Conservation (phyloP, 2,113 vertebrate species). For the Gnathonemus echidnorhynchus region DNA sequence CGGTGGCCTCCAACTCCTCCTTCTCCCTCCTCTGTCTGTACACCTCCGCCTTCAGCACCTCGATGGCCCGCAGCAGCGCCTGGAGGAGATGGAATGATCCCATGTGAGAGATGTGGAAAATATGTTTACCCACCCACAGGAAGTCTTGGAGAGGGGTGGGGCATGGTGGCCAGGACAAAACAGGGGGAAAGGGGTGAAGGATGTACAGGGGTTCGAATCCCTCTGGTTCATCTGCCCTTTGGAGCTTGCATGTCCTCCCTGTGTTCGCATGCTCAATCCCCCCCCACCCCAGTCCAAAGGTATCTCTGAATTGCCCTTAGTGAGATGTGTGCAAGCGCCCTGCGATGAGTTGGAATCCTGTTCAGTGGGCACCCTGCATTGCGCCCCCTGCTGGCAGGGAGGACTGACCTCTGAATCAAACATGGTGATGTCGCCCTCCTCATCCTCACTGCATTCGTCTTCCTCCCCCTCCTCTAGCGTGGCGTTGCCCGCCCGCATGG, state of each 20-base stretch:
- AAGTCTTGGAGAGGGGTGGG: neutral
- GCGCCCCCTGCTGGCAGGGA: neutral
- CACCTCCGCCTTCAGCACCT: slow-evolving; percentile 73
- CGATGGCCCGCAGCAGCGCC: slow-evolving; percentile 74
- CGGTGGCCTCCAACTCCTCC: slow-evolving; percentile 67
- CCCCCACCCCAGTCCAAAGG: neutral
- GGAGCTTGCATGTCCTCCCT: neutral
- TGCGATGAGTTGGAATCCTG: neutral
- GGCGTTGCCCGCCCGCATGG: slow-evolving; percentile 45
- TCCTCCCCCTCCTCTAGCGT: slow-evolving; percentile 50
- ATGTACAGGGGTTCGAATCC: neutral
- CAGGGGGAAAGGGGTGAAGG: too few species aligned
- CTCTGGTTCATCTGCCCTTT: neutral
- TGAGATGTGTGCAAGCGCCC: neutral
- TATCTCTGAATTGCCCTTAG: neutral
- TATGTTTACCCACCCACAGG: neutral
- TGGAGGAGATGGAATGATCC: slow-evolving; percentile 33
- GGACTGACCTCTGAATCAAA: slow-evolving; percentile 76
- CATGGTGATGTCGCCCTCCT: slow-evolving; percentile 69
- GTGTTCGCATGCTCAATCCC: neutral
- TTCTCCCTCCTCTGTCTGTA: slow-evolving; percentile 76
- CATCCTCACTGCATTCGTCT: slow-evolving; percentile 54
- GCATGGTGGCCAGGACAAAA: neutral
- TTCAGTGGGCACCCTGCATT: neutral
- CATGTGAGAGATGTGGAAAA: neutral